Base-by-base conservation (phyloP, 2,797 vertebrate species). In the Nothura maculosa region DNA sequence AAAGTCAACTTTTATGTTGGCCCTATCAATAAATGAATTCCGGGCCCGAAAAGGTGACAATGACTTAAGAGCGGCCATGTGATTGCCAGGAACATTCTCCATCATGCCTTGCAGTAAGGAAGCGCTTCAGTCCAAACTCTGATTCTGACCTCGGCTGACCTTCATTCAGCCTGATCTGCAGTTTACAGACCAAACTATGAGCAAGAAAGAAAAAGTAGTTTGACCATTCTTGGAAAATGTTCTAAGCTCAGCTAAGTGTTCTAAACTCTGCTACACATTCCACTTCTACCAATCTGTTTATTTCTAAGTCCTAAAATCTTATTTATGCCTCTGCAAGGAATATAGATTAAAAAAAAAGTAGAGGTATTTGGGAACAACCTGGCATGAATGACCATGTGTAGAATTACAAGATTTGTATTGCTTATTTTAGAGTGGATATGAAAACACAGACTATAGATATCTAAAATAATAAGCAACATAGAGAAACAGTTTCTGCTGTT, bases 251-350 rank as follows among this genome's bases (percentile, higher is more conserved):
- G 28, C 38, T 50, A 24, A 67, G 52, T 0, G 0, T 2, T 5
- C 16, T 18, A 38, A 38, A 38, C 38, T 38, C 38, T 38, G 38
- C 24, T 14, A 13, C 24, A 3, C 67, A 38, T 85, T 82, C 10
- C 30, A 57, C 2, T 0, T 52, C 9, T 55, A 58, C 25, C 22
- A 27, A 2, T 24, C 82, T 1, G 2, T 1, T 4, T 22, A 27
- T 28, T 4, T 4, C 20, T 57, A 28, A 73, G 34, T 76, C 9
- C 6, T 28, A 52, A 89, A 67, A 27, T 1, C 0, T 5, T 30
- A 61, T 25, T 66, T 77, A 17, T 7, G 16, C 7, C 55, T 27
- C 42, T 18, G 34, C 13, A 58, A 60, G 32, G 17, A 69, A 45
- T 8, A 10, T 7, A 72, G 28, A 34, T 47, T n/a, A n/a, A 38